phyloP scores from a whole-genome alignment of 2,797 vertebrate genomes.

The Takifugu rubripes region DNA sequence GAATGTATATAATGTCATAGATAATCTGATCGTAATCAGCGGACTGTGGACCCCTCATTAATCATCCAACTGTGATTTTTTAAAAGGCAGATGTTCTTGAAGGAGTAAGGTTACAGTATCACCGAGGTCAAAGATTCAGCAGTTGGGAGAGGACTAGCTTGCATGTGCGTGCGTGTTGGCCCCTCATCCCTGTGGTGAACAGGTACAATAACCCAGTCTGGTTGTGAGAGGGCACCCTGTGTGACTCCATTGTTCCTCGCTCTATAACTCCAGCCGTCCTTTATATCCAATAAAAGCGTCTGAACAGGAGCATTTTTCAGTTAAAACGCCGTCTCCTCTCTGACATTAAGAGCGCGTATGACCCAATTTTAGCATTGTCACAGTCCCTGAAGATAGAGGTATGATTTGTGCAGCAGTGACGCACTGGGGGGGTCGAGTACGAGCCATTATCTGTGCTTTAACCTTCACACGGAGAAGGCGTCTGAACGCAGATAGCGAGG shows the following conservation, averaged over 20 bases:
- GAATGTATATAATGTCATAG: constrained; percentile 67
- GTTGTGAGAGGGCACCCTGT: not conserved
- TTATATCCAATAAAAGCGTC: constrained; percentile 19
- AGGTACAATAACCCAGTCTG: too few species aligned
- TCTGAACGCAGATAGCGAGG: constrained; percentile 48
- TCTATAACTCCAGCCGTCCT: constrained; percentile 11
- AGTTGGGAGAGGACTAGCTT: constrained; percentile 4
- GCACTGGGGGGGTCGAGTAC: constrained; percentile 15
- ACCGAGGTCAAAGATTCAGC: constrained; percentile 42
- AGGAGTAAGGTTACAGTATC: constrained; percentile 54
- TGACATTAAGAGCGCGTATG: constrained; percentile 34
- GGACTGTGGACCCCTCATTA: constrained; percentile 61
- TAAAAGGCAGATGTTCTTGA: constrained; percentile 69
- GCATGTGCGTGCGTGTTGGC: not conserved
- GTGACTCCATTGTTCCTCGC: not conserved
- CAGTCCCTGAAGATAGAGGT: constrained; percentile 51
- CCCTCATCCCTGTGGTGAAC: too few species aligned
- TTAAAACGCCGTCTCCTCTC: constrained; percentile 33
- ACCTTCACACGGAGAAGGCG: constrained; percentile 69
- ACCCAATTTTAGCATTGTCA: constrained; percentile 60
- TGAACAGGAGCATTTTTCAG: constrained; percentile 16
- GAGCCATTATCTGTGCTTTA: constrained; percentile 68
- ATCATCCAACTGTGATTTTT: constrained; percentile 73
- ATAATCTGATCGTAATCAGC: constrained; percentile 70
- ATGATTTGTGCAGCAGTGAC: constrained; percentile 61